Evolutionary conservation across 37 sponge, comb jelly and placozoan genomes (phyloP).

Genomic region (Petrosia ficiformis): DNA sequence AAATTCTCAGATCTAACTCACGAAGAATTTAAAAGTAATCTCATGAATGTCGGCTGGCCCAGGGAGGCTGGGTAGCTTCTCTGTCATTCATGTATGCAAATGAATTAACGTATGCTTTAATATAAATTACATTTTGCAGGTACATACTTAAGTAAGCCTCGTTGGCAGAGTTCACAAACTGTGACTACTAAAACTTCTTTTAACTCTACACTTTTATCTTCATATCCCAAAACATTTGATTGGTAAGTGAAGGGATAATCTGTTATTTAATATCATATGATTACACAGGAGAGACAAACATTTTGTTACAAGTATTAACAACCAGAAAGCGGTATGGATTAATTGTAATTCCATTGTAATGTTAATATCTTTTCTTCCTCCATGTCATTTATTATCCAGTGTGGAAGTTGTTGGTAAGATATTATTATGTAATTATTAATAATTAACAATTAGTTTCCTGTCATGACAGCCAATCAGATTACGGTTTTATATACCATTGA

Average conservation of each 20-base stretch:
- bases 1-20: slow-evolving; percentile 83
- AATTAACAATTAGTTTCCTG: neutral
- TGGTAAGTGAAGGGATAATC: slow-evolving; percentile 7
- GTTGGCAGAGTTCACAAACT: no score
- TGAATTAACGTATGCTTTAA: no score
- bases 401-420: slow-evolving; percentile 88
- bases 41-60: no score
- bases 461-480: no score
- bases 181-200: no score
- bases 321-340: slow-evolving; percentile 41
- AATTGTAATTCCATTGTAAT: neutral
- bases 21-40: slow-evolving; percentile 70
- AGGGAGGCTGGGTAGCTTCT: neutral
- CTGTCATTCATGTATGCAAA: no score
- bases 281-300: slow-evolving; percentile 32
- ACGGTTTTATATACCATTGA: no score
- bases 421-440: neutral
- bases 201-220: no score
- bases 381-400: slow-evolving; percentile 20
- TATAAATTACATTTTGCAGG: no score
- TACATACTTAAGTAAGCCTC: no score
- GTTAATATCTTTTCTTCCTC: slow-evolving; percentile 4
- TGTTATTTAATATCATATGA: no score
- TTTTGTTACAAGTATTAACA: slow-evolving; percentile 37
- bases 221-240: slow-evolving; percentile 23